These are phyloP conservation scores for Pachyuromys duprasi DNA, from an alignment of 2,797 vertebrate genomes.

Conservation along the genomic window DNA sequence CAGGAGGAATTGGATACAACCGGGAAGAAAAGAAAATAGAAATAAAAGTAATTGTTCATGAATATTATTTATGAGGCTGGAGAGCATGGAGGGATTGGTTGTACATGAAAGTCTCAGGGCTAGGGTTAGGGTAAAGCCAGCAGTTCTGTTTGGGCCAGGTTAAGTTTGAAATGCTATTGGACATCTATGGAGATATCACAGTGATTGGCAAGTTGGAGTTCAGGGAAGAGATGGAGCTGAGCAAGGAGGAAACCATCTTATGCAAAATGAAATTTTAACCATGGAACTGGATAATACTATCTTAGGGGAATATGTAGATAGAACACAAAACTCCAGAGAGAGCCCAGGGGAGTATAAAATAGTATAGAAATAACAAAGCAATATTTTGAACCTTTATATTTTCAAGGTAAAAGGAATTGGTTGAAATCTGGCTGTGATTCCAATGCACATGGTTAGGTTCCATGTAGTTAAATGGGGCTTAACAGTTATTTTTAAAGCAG, in stretches of 20 bases:
- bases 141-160: neutral
- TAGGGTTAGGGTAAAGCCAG: neutral
- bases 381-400: neutral
- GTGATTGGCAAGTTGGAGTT: neutral
- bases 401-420: neutral
- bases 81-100: neutral
- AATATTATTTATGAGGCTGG: neutral
- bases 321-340: neutral
- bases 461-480: neutral
- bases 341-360: neutral
- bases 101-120: neutral
- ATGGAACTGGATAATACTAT: neutral
- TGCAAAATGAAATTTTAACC: neutral
- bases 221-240: neutral
- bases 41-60: neutral
- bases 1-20: neutral
- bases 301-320: neutral
- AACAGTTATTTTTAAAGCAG: neutral
- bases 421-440: neutral
- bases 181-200: neutral
- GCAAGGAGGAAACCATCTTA: too few species aligned
- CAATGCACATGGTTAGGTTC: neutral
- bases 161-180: neutral
- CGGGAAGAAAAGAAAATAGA: neutral
- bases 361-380: neutral